A percentile compares a stretch with the other conserved stretches of the same genome.
Evolutionary conservation across 2,113 vertebrate genomes (phyloP).

Genomic region (Scophthalmus maximus): DNA sequence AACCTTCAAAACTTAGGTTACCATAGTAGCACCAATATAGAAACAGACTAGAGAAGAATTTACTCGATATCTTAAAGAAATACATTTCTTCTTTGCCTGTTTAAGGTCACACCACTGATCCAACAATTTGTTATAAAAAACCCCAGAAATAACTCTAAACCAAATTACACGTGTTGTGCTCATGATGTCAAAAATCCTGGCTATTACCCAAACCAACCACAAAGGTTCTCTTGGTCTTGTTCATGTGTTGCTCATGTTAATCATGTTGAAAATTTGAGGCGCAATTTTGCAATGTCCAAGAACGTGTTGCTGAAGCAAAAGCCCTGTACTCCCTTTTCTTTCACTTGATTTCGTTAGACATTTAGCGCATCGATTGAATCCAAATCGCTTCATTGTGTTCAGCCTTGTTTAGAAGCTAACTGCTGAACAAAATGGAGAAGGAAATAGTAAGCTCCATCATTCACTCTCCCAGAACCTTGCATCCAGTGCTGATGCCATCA

Average conservation of each 20-base stretch:
- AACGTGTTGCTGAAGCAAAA: neutral
- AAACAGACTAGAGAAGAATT: neutral
- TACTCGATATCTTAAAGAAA: neutral
- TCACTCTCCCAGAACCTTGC: slow-evolving; percentile 35
- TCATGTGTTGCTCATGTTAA: neutral
- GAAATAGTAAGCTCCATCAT: slow-evolving; percentile 28
- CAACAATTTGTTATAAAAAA: too few relatives aligned
- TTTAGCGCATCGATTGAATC: slow-evolving; percentile 5
- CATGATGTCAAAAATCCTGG: neutral
- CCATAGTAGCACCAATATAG: neutral
- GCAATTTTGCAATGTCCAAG: neutral
- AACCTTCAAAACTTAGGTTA: neutral
- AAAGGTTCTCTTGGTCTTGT: neutral
- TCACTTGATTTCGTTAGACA: neutral
- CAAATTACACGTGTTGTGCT: neutral
- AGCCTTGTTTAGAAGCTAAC: slow-evolving; percentile 4
- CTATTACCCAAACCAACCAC: neutral
- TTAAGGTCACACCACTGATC: too few relatives aligned
- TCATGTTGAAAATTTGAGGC: neutral
- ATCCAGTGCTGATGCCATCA: slow-evolving; percentile 20
- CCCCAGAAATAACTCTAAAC: too few relatives aligned
- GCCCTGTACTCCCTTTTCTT: neutral
- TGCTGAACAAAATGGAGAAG: slow-evolving; percentile 14
- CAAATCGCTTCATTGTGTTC: slow-evolving; percentile 16
- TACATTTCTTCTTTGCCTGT: neutral